Percentiles rank a stretch among this genome's conserved stretches.
phyloP scores from a whole-genome alignment of 2,797 vertebrate species.

The Champsocephalus esox region DNA sequence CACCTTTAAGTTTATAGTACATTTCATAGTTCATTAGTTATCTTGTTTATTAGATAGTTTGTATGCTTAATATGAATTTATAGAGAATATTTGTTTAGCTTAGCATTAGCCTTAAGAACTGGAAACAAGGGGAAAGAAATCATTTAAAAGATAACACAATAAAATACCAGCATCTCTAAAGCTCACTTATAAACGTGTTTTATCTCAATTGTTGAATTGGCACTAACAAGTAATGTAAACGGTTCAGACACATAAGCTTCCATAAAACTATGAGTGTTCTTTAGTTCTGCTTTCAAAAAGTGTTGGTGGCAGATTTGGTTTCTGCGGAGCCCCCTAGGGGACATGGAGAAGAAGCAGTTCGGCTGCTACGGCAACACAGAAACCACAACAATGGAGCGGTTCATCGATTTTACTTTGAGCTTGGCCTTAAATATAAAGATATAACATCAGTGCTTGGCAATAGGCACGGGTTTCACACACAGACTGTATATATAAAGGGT shows the following conservation, averaged over 20 bases:
- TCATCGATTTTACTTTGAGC: too few species aligned
- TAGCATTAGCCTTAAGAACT: background rate
- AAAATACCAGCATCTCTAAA: too few species aligned
- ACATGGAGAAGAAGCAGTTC: too few species aligned
- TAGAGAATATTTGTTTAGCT: background rate
- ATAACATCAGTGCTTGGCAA: too few species aligned
- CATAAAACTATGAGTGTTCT: background rate
- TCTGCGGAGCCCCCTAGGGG: too few species aligned
- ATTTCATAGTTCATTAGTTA: background rate
- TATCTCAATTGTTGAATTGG: background rate
- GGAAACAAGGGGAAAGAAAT: background rate
- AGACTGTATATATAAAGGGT: too few species aligned
- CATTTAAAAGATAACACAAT: background rate
- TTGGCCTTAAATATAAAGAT: too few species aligned
- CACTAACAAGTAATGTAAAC: background rate
- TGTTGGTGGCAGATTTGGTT: background rate
- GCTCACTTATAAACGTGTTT: background rate
- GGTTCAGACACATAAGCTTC: background rate
- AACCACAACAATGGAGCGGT: too few species aligned
- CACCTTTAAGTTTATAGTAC: background rate
- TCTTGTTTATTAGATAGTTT: background rate
- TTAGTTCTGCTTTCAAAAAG: background rate
- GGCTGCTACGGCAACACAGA: too few species aligned
- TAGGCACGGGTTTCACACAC: too few species aligned
- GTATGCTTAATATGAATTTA: background rate